Evolutionary conservation across 2,113 vertebrate species (phyloP).

Genomic region (Proterorhinus semilunaris): DNA sequence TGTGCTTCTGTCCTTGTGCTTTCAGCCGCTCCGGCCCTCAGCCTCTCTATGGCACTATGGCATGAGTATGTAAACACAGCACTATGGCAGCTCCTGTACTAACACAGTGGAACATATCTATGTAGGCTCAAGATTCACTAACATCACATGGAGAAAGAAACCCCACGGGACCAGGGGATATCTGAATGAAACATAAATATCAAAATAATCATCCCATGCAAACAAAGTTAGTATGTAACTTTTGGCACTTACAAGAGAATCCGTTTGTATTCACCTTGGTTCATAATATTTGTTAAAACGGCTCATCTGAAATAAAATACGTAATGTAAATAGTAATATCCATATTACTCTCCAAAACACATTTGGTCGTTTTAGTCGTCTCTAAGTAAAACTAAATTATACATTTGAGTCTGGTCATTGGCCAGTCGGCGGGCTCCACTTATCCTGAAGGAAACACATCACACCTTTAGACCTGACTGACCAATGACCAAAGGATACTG

Average conservation of each 20-base stretch:
- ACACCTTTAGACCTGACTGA: background rate
- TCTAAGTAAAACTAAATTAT: background rate
- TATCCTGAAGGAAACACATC: no score
- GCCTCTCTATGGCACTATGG: conserved; percentile 45
- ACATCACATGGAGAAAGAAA: conserved; percentile 15
- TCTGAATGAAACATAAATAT: background rate
- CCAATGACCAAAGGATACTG: background rate
- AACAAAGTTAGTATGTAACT: background rate
- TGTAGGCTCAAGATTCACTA: background rate
- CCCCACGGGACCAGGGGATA: background rate
- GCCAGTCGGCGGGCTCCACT: background rate
- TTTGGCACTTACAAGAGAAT: background rate
- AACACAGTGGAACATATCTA: background rate
- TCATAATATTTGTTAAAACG: background rate
- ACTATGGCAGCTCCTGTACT: conserved; percentile 11
- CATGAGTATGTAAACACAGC: conserved; percentile 40
- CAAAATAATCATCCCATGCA: conserved; percentile 6
- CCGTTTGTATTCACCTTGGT: background rate
- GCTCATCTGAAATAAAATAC: background rate
- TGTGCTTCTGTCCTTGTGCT: conserved; percentile 36
- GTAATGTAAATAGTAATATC: background rate
- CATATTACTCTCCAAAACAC: background rate
- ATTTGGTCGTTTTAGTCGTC: background rate
- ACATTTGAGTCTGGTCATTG: background rate
- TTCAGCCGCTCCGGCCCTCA: conserved; percentile 9